Percentiles rank a stretch among this genome's conserved stretches.
These are phyloP conservation scores for Axea sp. DNA, from an alignment of 2,888 invertebrate genomes.

Conservation along the genomic window DNA sequence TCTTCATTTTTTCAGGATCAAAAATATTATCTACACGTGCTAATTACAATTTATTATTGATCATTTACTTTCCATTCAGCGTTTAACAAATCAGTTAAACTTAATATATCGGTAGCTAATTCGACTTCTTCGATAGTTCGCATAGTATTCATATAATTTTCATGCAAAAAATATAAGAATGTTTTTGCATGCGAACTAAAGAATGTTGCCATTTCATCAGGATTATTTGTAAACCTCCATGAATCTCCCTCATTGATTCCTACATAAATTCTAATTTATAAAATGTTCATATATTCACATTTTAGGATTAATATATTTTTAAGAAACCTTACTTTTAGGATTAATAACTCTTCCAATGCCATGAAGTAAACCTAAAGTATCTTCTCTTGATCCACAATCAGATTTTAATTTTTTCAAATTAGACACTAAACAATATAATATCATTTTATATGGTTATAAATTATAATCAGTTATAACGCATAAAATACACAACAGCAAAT, in stretches of 20 bases:
- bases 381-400: conserved; percentile 83
- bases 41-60: too few relatives aligned
- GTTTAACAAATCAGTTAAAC: conserved; percentile 85
- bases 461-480: too few relatives aligned
- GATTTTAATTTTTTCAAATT: conserved; percentile 61
- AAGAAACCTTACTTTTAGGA: conserved; percentile 86
- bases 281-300: too few relatives aligned
- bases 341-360: conserved; percentile 88
- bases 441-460: too few relatives aligned
- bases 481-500: too few relatives aligned
- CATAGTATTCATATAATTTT: conserved; percentile 88
- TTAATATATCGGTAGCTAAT: conserved; percentile 83
- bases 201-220: conserved; percentile 84
- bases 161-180: conserved; percentile 85
- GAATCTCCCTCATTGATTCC: conserved; percentile 73
- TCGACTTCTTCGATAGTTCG: conserved; percentile 81
- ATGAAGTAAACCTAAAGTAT: conserved; percentile 87
- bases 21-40: too few relatives aligned
- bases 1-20: too few relatives aligned
- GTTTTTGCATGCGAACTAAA: conserved; percentile 85
- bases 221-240: conserved; percentile 82
- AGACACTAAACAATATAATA: conserved; percentile 65
- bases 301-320: too few relatives aligned
- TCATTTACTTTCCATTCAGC: conserved; percentile 85
- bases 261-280: too few relatives aligned